These are phyloP conservation scores for Dryobates pubescens DNA, from an alignment of 2,797 vertebrate species.

Conservation along the genomic window DNA sequence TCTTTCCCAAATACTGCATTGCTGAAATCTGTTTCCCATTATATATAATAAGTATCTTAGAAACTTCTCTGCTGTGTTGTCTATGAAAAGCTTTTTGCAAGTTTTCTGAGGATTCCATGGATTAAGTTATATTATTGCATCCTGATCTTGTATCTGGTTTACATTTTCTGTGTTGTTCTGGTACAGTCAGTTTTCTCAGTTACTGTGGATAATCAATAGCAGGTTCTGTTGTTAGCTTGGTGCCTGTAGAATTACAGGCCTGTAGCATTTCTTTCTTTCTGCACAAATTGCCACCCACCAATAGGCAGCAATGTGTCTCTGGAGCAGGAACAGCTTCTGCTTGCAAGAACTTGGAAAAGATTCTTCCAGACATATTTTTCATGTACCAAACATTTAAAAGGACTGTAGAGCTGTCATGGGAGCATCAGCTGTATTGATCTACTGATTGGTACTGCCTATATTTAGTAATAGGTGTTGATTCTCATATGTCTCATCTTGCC, in stretches of 20 bases:
- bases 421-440: constrained; percentile 40
- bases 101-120: neutral
- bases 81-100: neutral
- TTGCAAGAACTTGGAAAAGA: neutral
- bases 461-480: neutral
- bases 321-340: constrained; percentile 3
- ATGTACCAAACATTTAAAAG: neutral
- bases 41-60: neutral
- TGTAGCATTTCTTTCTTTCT: neutral
- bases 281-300: neutral
- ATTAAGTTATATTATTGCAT: neutral
- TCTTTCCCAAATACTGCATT: neutral
- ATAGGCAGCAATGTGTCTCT: neutral
- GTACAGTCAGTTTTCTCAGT: neutral
- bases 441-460: neutral
- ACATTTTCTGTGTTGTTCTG: neutral
- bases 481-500: neutral
- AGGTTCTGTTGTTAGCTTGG: neutral
- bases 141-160: neutral
- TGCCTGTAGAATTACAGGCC: neutral
- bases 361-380: neutral
- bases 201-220: neutral
- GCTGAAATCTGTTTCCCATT: neutral
- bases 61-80: neutral
- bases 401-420: neutral